A percentile compares a stretch with the other conserved stretches of the same genome.
Evolutionary conservation across 2,797 vertebrate species (phyloP).

Genomic region (Etheostoma perlongum): DNA sequence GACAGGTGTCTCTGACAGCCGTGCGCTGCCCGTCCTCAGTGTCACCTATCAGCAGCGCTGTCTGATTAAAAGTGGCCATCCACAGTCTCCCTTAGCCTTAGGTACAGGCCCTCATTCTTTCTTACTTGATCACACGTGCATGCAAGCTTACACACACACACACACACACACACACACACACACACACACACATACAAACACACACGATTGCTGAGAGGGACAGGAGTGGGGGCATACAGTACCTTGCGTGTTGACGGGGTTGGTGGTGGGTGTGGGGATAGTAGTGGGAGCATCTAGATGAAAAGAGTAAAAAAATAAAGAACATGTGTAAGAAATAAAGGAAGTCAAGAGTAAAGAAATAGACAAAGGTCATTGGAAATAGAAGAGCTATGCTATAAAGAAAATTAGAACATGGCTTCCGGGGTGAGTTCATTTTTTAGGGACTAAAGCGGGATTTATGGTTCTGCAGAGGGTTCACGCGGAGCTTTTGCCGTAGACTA

Average conservation of each 20-base stretch:
- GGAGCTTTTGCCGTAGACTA: too few relatives aligned
- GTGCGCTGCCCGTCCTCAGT: constrained; percentile 62
- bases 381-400: constrained; percentile 50
- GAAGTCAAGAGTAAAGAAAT: constrained; percentile 86
- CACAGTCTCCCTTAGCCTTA: constrained; percentile 59
- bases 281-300: constrained; percentile 99
- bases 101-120: constrained; percentile 52
- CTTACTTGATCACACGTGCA: constrained; percentile 43
- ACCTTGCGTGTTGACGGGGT: constrained; percentile 92
- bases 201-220: constrained; percentile 65
- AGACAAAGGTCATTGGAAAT: constrained; percentile 77
- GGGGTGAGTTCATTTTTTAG: not conserved
- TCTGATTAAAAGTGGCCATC: constrained; percentile 80
- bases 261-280: constrained; percentile 97
- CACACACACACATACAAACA: constrained; percentile 41
- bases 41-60: constrained; percentile 77
- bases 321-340: constrained; percentile 86
- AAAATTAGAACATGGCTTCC: constrained; percentile 38
- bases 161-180: constrained; percentile 31
- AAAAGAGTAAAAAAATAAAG: constrained; percentile 93
- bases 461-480: too few relatives aligned
- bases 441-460: too few relatives aligned
- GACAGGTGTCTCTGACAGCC: constrained; percentile 76
- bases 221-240: constrained; percentile 90
- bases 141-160: constrained; percentile 22